phyloP scores from a whole-genome alignment of 1,140 invertebrate species.

The Drosophila carrolli region DNA sequence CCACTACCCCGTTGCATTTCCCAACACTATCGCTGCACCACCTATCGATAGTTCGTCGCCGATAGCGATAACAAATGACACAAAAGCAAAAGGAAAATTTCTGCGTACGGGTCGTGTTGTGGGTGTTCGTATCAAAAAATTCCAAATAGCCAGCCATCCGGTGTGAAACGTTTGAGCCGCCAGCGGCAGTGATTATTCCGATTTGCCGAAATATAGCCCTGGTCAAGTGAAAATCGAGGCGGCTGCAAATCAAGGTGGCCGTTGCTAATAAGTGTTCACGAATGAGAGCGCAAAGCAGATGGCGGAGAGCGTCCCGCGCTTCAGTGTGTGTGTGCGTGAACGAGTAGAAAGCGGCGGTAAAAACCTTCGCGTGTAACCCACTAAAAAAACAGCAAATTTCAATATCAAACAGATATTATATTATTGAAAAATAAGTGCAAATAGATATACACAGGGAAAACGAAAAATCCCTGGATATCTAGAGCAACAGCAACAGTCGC shows the following conservation, averaged over 20 bases:
- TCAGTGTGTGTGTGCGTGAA: conserved; percentile 57
- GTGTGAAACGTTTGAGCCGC: conserved; percentile 1
- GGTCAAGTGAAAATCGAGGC: conserved; percentile 10
- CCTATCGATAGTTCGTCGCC: not conserved
- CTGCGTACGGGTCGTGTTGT: not conserved
- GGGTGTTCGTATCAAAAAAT: conserved; percentile 5
- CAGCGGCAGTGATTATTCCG: not conserved
- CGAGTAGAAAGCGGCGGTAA: conserved; percentile 80
- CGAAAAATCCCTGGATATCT: not conserved
- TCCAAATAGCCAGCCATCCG: conserved; percentile 1
- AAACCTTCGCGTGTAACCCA: conserved; percentile 56
- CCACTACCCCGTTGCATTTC: not conserved
- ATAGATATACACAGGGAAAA: conserved; percentile 4
- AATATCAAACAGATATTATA: conserved; percentile 15
- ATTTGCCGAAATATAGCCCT: too few relatives aligned
- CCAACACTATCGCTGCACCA: not conserved
- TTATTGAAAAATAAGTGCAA: conserved; percentile 22
- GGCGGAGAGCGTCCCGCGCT: conserved; percentile 74
- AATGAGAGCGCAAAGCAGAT: conserved; percentile 80
- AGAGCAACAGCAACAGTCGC: conserved; percentile 41
- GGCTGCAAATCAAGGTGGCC: conserved; percentile 20
- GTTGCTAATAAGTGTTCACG: conserved; percentile 75
- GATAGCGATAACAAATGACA: conserved; percentile 10
- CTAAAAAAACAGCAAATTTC: conserved; percentile 17
- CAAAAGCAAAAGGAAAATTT: conserved; percentile 33